These are phyloP conservation scores for Halcyon leucocephala DNA, from an alignment of 2,797 vertebrate species.

Conservation along the genomic window DNA sequence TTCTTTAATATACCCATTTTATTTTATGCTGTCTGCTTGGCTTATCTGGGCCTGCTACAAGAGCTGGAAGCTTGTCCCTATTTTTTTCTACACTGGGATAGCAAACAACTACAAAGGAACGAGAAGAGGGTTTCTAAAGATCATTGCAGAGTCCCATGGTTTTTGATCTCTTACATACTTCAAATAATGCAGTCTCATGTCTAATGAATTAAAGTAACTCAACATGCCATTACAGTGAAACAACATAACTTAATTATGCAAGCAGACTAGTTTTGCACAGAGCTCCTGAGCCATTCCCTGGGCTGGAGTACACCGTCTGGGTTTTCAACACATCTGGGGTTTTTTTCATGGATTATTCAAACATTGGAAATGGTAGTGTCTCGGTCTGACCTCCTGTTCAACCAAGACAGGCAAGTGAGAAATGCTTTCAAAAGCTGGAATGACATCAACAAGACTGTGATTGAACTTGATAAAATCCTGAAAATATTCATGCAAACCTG, in stretches of 20 bases:
- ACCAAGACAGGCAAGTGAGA: background rate
- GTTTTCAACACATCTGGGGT: background rate
- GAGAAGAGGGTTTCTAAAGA: background rate
- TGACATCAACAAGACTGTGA: background rate
- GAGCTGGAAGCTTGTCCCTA: background rate
- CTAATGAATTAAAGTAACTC: background rate
- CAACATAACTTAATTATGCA: background rate
- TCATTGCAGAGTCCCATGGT: background rate
- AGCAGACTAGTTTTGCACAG: background rate
- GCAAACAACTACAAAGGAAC: background rate
- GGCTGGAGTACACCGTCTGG: background rate
- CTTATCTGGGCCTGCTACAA: background rate
- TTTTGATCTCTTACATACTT: background rate
- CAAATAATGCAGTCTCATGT: background rate
- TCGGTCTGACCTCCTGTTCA: background rate
- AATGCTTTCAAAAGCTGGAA: background rate
- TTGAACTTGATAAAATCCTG: background rate
- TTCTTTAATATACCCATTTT: background rate
- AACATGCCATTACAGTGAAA: background rate
- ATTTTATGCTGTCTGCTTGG: background rate
- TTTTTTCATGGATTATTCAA: background rate
- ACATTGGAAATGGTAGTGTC: background rate
- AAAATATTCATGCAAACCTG: background rate
- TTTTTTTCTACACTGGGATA: background rate
- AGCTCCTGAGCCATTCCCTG: background rate